phyloP scores from a whole-genome alignment of 2,797 vertebrate genomes.

The Spinibarbus caldwelli region DNA sequence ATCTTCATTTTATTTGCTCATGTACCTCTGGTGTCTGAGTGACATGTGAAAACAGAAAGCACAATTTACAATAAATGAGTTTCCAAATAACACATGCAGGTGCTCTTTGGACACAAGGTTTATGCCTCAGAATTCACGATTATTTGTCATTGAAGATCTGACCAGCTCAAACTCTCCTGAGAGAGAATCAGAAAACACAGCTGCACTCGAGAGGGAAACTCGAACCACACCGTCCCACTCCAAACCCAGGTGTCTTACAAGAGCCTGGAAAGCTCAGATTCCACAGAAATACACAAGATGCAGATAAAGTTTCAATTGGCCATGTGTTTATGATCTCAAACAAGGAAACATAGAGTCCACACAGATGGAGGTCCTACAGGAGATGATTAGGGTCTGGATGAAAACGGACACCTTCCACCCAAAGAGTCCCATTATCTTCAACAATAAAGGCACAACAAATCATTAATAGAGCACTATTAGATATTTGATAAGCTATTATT shows the following conservation, averaged over 20 bases:
- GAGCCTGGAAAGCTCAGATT: background rate
- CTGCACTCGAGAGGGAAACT: background rate
- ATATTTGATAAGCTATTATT: background rate
- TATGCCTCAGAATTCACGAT: background rate
- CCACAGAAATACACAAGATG: background rate
- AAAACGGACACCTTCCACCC: background rate
- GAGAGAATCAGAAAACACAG: background rate
- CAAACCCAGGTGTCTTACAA: slow-evolving; percentile 8
- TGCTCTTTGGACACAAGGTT: background rate
- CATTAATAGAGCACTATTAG: background rate
- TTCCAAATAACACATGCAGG: background rate
- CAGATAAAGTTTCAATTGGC: background rate
- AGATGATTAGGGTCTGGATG: background rate
- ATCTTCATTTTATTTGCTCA: no score
- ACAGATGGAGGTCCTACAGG: background rate
- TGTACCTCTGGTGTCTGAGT: background rate
- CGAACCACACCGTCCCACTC: background rate
- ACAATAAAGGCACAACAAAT: background rate
- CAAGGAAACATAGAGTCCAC: background rate
- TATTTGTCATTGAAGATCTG: background rate
- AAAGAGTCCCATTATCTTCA: background rate
- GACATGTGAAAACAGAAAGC: no score
- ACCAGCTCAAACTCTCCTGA: background rate
- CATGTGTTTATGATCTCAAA: background rate
- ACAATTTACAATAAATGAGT: background rate